Evolutionary conservation across 2,888 invertebrate species (phyloP).

Genomic region (Euzophera pinguis): DNA sequence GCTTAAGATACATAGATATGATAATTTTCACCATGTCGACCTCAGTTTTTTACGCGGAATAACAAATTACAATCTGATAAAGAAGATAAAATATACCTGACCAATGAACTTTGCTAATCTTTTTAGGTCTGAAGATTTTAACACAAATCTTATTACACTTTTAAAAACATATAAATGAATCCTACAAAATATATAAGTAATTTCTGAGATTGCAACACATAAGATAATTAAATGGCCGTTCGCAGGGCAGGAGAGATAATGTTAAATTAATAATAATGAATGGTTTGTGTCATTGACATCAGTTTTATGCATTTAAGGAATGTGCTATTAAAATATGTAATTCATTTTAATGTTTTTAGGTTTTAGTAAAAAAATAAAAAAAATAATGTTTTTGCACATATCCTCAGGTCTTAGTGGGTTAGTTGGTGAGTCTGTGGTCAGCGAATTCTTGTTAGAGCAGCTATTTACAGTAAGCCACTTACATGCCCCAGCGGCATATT

Average conservation of each 20-base stretch:
- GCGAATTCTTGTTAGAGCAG: conserved; percentile 39
- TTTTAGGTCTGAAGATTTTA: background rate
- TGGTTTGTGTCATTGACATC: conserved; percentile 26
- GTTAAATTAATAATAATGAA: background rate
- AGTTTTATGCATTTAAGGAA: conserved; percentile 28
- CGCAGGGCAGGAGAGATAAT: background rate
- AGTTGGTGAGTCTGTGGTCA: conserved; percentile 44
- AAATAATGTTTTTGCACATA: conserved; percentile 35
- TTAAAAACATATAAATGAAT: background rate
- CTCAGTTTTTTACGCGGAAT: background rate
- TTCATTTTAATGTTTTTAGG: background rate
- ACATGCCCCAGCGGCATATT: conserved; percentile 50
- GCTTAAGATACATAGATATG: background rate
- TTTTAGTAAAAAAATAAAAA: conserved; percentile 19
- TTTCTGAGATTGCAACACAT: background rate
- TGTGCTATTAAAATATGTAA: conserved; percentile 28
- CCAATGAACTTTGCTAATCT: background rate
- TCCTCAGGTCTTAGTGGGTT: conserved; percentile 55
- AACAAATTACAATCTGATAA: background rate
- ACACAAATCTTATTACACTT: background rate
- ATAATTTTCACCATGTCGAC: background rate
- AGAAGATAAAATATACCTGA: background rate
- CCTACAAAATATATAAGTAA: background rate
- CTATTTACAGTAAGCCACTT: conserved; percentile 46
- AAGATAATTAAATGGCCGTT: no score